Evolutionary conservation across 92 coral and sea anemone genomes (phyloP).

Genomic region (Phenganax subtilis): DNA sequence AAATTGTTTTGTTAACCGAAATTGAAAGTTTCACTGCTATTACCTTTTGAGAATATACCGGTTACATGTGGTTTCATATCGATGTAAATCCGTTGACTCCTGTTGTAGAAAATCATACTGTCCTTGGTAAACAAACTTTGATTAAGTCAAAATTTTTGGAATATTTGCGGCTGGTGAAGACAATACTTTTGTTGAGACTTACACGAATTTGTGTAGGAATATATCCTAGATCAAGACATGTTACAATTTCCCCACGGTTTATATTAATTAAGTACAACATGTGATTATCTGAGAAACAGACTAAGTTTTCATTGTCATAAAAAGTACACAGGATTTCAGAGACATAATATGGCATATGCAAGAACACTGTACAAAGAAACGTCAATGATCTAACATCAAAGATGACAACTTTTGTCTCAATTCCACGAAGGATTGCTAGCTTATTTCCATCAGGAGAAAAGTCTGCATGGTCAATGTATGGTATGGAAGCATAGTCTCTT

Average conservation of each 20-base stretch:
- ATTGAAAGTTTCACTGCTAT: no score
- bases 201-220: neutral
- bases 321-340: neutral
- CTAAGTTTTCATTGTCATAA: slow-evolving; percentile 2
- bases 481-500: neutral
- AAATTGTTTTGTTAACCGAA: no score
- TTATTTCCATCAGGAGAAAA: neutral
- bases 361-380: neutral
- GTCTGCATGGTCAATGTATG: neutral
- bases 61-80: no score
- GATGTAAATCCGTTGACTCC: no score
- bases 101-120: no score
- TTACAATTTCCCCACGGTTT: neutral
- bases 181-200: neutral
- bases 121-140: neutral
- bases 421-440: neutral
- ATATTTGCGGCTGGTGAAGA: neutral
- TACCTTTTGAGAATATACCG: no score
- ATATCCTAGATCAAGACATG: neutral
- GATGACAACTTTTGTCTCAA: neutral
- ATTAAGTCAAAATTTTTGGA: neutral
- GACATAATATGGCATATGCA: neutral
- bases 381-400: neutral
- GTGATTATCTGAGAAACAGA: neutral
- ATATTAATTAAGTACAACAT: neutral